Evolutionary conservation across 2,113 vertebrate genomes (phyloP), one percentile per base, ranked within the genome.

Genomic region (Cottus gobio): DNA sequence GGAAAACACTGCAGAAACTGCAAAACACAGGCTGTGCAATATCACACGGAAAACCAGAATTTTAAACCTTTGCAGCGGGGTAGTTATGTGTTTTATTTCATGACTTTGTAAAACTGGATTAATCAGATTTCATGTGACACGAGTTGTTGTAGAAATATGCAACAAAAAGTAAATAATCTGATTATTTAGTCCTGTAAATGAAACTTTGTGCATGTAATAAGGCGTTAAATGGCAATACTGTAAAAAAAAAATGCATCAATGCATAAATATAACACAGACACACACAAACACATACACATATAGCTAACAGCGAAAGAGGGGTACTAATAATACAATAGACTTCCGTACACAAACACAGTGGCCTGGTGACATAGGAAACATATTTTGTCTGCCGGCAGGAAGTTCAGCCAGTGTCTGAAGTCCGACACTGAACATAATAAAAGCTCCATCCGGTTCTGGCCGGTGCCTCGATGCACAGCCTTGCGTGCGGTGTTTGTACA

Each of bases 401-500:
- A 94, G 93, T 83, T 77, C 77, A 60, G 79, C 52, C 85, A 74
- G 81, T 42, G 85, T 92, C 77, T 89, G 87, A 91, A 89, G 91
- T 90, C 80, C 65, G 4, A 58, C 78, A 37, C 82, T 67, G 72
- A 52, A 83, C 91, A 94, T 91, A 90, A 90, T 91, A 82, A 91
- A 88, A 85, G 70, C 72, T 75, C 73, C 71, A 6, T 86, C 85
- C 90, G 67, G 76, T 86, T 79, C 66, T 46, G 79, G 34, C 18
- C 7, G 71, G 75, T 85, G 84, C 71, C 39, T 68, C n/a, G 0
- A 42, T 85, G 81, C 84, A 81, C 74, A 87, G 83, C 63, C 52
- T 84, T 63, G 89, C 90, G 89, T 93, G 90, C 81, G 4, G 66
- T 92, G 88, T 95, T 93, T 93, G 91, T 92, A 89, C 89, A 91